Evolutionary conservation across 1,140 invertebrate genomes (phyloP).

Genomic region (Caenorhabditis inopinata): DNA sequence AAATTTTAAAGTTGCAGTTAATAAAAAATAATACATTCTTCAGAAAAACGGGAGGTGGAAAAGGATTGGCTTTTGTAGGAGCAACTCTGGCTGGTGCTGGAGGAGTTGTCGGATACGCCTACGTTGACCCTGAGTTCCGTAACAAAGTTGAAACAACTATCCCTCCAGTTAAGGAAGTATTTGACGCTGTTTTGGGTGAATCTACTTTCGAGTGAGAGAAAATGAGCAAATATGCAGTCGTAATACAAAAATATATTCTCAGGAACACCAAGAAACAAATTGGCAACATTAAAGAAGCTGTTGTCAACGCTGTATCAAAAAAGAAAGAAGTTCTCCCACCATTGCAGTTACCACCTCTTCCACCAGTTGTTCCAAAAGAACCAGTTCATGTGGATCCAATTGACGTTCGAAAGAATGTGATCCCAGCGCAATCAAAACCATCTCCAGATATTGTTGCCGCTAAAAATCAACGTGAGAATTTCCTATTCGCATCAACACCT

Average conservation of each 20-base stretch:
- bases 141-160: slow-evolving; percentile 39
- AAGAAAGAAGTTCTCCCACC: slow-evolving; percentile 43
- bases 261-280: slow-evolving; percentile 36
- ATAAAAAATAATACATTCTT: neutral
- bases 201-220: neutral
- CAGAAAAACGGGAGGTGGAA: slow-evolving; percentile 42
- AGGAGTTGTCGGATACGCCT: slow-evolving; percentile 49
- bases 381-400: slow-evolving; percentile 40
- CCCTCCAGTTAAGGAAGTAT: slow-evolving; percentile 31
- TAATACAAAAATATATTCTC: neutral
- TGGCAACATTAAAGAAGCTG: slow-evolving; percentile 14
- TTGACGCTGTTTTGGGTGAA: slow-evolving; percentile 40
- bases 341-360: slow-evolving; percentile 5
- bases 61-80: slow-evolving; percentile 2
- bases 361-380: slow-evolving; percentile 31
- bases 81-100: slow-evolving; percentile 22
- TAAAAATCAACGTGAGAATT: slow-evolving; percentile 34
- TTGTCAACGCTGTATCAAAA: slow-evolving; percentile 4
- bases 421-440: neutral
- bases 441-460: slow-evolving; percentile 1
- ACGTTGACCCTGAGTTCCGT: slow-evolving; percentile 50
- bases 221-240: neutral
- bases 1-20: neutral
- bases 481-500: neutral
- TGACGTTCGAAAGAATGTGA: slow-evolving; percentile 37